These are phyloP conservation scores for Gobionotothen gibberifrons DNA, from an alignment of 2,797 vertebrate species.

Conservation along the genomic window DNA sequence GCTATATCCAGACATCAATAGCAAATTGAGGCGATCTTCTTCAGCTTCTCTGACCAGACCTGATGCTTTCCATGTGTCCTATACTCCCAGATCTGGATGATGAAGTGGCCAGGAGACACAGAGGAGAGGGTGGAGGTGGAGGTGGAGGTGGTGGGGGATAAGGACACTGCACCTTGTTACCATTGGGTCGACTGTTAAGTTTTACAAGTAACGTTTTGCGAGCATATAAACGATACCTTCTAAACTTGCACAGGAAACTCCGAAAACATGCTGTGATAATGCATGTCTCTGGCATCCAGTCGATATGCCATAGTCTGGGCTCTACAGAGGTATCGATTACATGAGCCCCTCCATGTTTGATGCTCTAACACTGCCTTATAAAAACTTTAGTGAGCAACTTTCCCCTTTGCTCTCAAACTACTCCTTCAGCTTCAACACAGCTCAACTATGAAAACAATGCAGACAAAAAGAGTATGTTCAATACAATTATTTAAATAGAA, in stretches of 20 bases:
- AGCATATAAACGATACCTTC: slow-evolving; percentile 84
- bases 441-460: neutral
- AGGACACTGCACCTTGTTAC: slow-evolving; percentile 80
- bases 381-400: slow-evolving; percentile 23
- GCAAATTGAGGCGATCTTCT: slow-evolving; percentile 12
- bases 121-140: slow-evolving; percentile 16
- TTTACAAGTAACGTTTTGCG: slow-evolving; percentile 86
- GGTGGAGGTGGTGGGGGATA: slow-evolving; percentile 6
- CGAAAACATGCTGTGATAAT: slow-evolving; percentile 82
- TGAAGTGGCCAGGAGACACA: slow-evolving; percentile 60
- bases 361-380: slow-evolving; percentile 56
- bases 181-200: slow-evolving; percentile 84
- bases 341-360: slow-evolving; percentile 66
- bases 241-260: slow-evolving; percentile 83
- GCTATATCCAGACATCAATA: slow-evolving; percentile 8
- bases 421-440: neutral
- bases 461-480: neutral
- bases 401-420: neutral
- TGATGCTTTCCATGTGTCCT: slow-evolving; percentile 80
- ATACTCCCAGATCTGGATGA: slow-evolving; percentile 55
- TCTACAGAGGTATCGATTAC: slow-evolving; percentile 79
- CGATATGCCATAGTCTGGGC: slow-evolving; percentile 72
- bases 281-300: slow-evolving; percentile 78
- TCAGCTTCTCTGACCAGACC: slow-evolving; percentile 44
- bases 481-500: neutral